Evolutionary conservation across 2,888 invertebrate genomes (phyloP).

Genomic region (Drosophila nr. fundita): DNA sequence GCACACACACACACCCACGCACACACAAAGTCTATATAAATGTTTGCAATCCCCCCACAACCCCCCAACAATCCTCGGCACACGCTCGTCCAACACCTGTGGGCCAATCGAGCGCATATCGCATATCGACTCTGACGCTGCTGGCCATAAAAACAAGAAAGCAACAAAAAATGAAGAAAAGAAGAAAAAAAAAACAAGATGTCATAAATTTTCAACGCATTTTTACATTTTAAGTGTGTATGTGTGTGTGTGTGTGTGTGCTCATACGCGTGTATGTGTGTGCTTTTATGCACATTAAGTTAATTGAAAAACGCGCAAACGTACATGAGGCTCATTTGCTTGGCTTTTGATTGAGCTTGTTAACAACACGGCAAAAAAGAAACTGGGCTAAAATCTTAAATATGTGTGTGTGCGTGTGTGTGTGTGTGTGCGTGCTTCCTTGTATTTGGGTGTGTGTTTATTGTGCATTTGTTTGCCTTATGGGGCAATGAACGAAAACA

Average conservation of each 20-base stretch:
- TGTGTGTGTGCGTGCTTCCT: conserved; percentile 3
- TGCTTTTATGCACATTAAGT: conserved; percentile 74
- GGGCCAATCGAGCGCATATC: conserved; percentile 77
- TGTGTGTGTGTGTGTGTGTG: conserved; percentile 16
- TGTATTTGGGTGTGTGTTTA: conserved; percentile 16
- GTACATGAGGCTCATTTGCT: conserved; percentile 60
- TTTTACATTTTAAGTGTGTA: conserved; percentile 49
- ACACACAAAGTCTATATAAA: conserved; percentile 16
- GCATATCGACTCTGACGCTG: conserved; percentile 64
- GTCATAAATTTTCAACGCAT: conserved; percentile 75
- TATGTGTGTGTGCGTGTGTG: not conserved
- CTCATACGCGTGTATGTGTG: conserved; percentile 1
- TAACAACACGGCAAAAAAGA: conserved; percentile 17
- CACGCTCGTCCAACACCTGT: conserved; percentile 36
- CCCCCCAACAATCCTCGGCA: not conserved
- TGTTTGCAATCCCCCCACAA: not conserved
- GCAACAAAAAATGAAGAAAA: conserved; percentile 24
- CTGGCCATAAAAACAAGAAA: conserved; percentile 66
- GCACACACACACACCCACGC: conserved; percentile 39
- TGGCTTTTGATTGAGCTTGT: conserved; percentile 60
- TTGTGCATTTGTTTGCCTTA: conserved; percentile 57
- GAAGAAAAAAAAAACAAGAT: conserved; percentile 52
- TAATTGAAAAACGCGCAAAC: conserved; percentile 73
- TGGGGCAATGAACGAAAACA: conserved; percentile 70
- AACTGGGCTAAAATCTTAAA: conserved; percentile 21